phyloP scores from a whole-genome alignment of 2,113 vertebrate genomes.

The Cyphomyrus plagiostoma region DNA sequence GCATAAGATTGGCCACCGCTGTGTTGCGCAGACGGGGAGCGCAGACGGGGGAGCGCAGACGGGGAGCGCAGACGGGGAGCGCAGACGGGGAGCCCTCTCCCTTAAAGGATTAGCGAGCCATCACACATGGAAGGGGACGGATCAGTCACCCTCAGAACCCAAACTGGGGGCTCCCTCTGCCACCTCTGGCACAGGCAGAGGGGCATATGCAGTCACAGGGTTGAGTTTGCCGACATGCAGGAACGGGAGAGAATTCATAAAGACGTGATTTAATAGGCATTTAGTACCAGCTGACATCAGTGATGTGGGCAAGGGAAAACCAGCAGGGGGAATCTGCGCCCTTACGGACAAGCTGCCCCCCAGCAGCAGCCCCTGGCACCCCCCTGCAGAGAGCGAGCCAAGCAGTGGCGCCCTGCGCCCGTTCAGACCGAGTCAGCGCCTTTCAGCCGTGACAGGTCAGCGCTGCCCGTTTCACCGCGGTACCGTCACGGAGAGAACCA shows the following conservation, averaged over 20 bases:
- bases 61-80: slow-evolving; percentile 27
- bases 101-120: slow-evolving; percentile 46
- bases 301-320: background rate
- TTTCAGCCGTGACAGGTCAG: background rate
- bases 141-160: slow-evolving; percentile 46
- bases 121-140: slow-evolving; percentile 48
- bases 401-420: background rate
- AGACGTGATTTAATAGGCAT: background rate
- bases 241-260: background rate
- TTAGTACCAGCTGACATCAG: slow-evolving; percentile 6
- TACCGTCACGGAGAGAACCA: background rate
- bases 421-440: background rate
- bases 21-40: no score
- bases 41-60: background rate
- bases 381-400: background rate
- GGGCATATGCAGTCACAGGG: slow-evolving; percentile 24
- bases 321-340: background rate
- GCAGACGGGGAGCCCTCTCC: background rate
- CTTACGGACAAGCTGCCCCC: background rate
- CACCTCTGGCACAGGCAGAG: background rate
- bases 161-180: slow-evolving; percentile 28
- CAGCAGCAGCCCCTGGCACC: background rate
- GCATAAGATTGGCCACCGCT: no score
- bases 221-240: background rate
- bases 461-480: background rate